Conservation (phyloP, 2,888 invertebrate genomes). For the Hirtodrosophila confusa region DNA sequence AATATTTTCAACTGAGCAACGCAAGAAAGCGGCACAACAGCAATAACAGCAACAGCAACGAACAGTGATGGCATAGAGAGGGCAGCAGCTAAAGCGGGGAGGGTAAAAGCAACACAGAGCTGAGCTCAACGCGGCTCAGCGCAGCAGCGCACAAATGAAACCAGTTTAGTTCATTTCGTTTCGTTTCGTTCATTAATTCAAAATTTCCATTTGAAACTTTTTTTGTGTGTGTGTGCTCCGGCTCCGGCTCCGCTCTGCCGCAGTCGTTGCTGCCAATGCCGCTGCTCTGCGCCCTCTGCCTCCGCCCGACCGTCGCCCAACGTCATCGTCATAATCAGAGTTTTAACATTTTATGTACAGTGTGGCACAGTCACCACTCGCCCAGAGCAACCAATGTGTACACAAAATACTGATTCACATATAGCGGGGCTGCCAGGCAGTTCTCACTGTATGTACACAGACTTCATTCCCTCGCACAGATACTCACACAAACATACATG, state of each 20-base stretch:
- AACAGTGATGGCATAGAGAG: constrained; percentile 4
- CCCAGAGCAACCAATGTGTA: background rate
- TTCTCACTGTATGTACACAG: constrained; percentile 55
- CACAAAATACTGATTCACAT: constrained; percentile 12
- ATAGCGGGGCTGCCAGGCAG: constrained; percentile 7
- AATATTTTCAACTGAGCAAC: constrained; percentile 79
- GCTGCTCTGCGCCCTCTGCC: constrained; percentile 43
- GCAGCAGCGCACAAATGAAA: constrained; percentile 77
- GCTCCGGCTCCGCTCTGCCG: constrained; percentile 60
- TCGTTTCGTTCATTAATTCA: constrained; percentile 83
- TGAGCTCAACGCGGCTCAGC: constrained; percentile 65
- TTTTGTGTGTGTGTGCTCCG: constrained; percentile 52
- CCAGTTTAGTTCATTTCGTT: constrained; percentile 81
- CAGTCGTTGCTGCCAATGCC: constrained; percentile 61
- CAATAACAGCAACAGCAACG: constrained; percentile 36
- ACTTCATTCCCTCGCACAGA: constrained; percentile 58
- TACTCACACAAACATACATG: constrained; percentile 38
- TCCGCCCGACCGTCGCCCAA: constrained; percentile 37
- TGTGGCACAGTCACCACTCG: constrained; percentile 50
- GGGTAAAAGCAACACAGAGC: constrained; percentile 72
- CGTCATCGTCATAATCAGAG: constrained; percentile 77
- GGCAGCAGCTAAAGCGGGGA: constrained; percentile 27
- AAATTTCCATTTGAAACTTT: constrained; percentile 83
- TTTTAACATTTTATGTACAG: constrained; percentile 78
- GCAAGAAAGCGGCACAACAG: constrained; percentile 79